Conservation (phyloP, 2,797 vertebrate species). For the Prionace glauca region DNA sequence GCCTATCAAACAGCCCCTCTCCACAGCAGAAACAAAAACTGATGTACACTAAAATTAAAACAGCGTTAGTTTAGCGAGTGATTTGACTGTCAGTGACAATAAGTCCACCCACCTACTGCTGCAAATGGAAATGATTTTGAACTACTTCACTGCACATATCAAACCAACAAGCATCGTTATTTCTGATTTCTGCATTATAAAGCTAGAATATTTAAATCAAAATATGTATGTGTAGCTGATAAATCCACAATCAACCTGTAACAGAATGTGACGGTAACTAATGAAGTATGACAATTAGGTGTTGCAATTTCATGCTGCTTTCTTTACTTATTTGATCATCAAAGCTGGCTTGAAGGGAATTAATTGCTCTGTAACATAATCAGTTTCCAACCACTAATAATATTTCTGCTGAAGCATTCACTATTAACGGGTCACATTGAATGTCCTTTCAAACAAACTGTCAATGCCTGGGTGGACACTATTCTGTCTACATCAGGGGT, state of each 20-base stretch:
- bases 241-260: not conserved
- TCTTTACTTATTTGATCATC: not conserved
- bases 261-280: not conserved
- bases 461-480: not conserved
- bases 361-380: not conserved
- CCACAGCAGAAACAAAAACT: not conserved
- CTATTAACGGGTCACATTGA: not conserved
- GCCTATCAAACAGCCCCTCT: not conserved
- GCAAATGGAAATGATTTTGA: slow-evolving; percentile 11
- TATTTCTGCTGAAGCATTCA: slow-evolving; percentile 8
- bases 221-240: not conserved
- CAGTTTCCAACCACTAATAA: not conserved
- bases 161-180: not conserved
- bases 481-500: not conserved
- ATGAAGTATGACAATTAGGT: not conserved
- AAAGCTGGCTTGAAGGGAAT: not conserved
- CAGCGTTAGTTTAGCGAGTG: not conserved
- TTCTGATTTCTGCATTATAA: not conserved
- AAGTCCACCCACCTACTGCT: not conserved
- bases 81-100: not conserved
- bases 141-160: not conserved
- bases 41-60: not conserved
- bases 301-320: not conserved
- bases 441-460: not conserved
- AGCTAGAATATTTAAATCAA: not conserved